Evolutionary conservation across 2,113 vertebrate genomes (phyloP).

Genomic region (Clarias gariepinus): DNA sequence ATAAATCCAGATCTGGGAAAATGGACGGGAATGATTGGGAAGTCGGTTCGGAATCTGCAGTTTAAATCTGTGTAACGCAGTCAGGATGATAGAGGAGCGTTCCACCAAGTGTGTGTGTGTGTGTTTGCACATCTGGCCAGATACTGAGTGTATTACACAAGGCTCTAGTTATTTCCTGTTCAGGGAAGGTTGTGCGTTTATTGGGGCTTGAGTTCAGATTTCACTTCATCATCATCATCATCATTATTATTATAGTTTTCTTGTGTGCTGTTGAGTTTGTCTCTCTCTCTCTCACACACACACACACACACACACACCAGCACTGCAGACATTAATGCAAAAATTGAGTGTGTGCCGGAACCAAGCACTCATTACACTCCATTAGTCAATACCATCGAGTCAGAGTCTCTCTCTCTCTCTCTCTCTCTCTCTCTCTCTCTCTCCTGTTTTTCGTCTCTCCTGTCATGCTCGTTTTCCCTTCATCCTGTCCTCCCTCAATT

Average conservation of each 20-base stretch:
- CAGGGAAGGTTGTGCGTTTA: slow-evolving; percentile 8
- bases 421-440: slow-evolving; percentile 9
- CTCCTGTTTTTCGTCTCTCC: not conserved
- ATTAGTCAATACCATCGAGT: slow-evolving; percentile 40
- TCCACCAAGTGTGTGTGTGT: not conserved
- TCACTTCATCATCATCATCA: not conserved
- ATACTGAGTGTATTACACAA: slow-evolving; percentile 54
- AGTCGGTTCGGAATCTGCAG: not conserved
- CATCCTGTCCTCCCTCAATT: not conserved
- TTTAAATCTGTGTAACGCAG: not conserved
- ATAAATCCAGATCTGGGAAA: not conserved
- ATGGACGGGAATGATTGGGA: not conserved
- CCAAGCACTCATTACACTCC: slow-evolving; percentile 18
- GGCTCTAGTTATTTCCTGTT: slow-evolving; percentile 58
- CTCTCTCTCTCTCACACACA: not conserved
- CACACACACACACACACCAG: not conserved
- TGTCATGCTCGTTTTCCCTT: not conserved
- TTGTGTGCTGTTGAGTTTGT: not conserved
- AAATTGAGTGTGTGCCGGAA: not conserved
- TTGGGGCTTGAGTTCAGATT: slow-evolving; percentile 10
- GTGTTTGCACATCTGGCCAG: slow-evolving; percentile 26
- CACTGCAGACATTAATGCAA: not conserved
- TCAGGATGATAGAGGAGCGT: not conserved
- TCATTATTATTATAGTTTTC: not conserved
- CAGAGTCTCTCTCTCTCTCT: slow-evolving; percentile 13